Evolutionary conservation across 2,113 vertebrate genomes (phyloP).

Genomic region (Rynchops niger): DNA sequence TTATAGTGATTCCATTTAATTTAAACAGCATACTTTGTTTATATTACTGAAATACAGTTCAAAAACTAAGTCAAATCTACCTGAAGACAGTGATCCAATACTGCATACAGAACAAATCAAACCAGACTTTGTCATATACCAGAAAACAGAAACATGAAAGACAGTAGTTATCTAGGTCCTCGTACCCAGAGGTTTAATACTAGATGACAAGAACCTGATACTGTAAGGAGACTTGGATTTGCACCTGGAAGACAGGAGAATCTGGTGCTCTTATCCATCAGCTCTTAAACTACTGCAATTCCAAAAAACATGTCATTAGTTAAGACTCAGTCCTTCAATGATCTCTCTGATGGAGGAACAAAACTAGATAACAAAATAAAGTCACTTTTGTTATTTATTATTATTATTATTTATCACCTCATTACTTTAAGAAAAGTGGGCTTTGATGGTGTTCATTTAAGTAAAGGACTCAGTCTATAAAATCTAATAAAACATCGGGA

Average conservation of each 20-base stretch:
- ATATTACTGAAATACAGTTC: neutral
- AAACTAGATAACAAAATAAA: neutral
- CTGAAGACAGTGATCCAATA: neutral
- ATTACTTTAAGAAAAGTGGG: neutral
- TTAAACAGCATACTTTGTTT: neutral
- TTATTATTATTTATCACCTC: neutral
- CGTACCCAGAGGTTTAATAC: neutral
- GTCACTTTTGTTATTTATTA: neutral
- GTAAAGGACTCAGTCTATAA: neutral
- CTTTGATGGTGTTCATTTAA: neutral
- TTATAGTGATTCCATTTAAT: neutral
- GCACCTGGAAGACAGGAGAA: neutral
- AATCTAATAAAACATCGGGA: neutral
- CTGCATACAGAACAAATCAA: neutral
- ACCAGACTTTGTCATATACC: neutral
- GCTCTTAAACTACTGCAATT: neutral
- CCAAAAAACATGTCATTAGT: neutral
- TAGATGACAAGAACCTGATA: neutral
- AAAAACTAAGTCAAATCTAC: neutral
- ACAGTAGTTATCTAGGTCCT: neutral
- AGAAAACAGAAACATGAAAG: neutral
- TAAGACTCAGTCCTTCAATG: neutral
- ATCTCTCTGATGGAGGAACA: neutral
- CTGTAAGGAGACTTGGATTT: neutral
- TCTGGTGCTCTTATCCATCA: neutral